Evolutionary conservation across 2,888 invertebrate species (phyloP).

Genomic region (Noctua pronuba): DNA sequence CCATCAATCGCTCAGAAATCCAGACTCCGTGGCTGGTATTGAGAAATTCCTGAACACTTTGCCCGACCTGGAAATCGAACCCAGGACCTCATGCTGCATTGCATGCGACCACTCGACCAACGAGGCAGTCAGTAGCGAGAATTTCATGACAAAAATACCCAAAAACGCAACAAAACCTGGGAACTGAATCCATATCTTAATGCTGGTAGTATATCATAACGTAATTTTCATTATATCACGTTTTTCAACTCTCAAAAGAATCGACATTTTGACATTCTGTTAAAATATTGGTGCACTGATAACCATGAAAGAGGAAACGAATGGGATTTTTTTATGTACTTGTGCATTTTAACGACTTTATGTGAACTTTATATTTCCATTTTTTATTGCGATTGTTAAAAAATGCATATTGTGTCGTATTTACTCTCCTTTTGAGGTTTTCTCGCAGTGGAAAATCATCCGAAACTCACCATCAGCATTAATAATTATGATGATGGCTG

Average conservation of each 20-base stretch:
- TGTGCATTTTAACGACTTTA: constrained; percentile 13
- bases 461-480: background rate
- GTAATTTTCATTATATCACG: constrained; percentile 8
- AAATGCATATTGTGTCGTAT: background rate
- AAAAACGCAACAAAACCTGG: background rate
- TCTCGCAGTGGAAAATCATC: background rate
- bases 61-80: too few species aligned
- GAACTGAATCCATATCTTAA: background rate
- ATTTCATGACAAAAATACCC: too few species aligned
- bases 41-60: too few species aligned
- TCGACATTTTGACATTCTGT: constrained; percentile 10
- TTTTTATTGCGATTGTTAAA: background rate
- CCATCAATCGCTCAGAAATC: too few species aligned
- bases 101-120: too few species aligned
- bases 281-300: constrained; percentile 40
- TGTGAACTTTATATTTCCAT: constrained; percentile 10
- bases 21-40: too few species aligned
- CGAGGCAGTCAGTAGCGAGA: too few species aligned
- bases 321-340: background rate
- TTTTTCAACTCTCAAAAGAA: constrained; percentile 32
- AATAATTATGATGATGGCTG: background rate
- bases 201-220: constrained; percentile 8
- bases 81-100: too few species aligned
- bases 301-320: constrained; percentile 15
- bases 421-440: background rate